Conservation (phyloP, 2,113 vertebrate species). For the Syngnathoides biaculeatus region DNA sequence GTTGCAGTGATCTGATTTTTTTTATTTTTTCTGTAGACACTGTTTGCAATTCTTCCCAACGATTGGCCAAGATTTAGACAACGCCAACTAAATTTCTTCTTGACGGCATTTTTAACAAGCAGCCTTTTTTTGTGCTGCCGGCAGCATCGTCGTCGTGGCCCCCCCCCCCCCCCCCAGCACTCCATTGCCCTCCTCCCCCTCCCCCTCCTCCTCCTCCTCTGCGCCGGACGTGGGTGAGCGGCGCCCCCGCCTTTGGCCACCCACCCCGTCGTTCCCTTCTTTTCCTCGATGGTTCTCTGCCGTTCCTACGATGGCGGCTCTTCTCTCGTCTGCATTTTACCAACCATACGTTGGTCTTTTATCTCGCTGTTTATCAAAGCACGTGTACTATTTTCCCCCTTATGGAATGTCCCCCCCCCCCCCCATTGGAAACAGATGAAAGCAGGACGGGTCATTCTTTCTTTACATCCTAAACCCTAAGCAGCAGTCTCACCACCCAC, state of each 20-base stretch:
- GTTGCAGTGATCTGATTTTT: too few species aligned
- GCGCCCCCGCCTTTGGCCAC: constrained; percentile 47
- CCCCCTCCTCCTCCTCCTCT: constrained; percentile 63
- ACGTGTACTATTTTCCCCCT: constrained; percentile 3
- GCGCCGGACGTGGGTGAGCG: constrained; percentile 57
- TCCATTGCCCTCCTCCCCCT: constrained; percentile 60
- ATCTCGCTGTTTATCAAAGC: constrained; percentile 10
- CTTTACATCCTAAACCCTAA: constrained; percentile 62
- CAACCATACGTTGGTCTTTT: constrained; percentile 14
- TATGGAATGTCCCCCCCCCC: too few species aligned
- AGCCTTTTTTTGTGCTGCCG: constrained; percentile 28
- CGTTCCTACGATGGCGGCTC: constrained; percentile 5
- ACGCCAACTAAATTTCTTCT: too few species aligned
- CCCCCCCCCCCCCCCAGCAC: constrained; percentile 50
- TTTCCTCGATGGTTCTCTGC: constrained; percentile 25
- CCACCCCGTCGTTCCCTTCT: constrained; percentile 58
- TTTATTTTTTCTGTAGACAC: too few species aligned
- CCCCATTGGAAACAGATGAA: constrained; percentile 66
- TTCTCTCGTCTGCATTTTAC: constrained; percentile 22
- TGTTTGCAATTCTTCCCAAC: too few species aligned
- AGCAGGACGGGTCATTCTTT: constrained; percentile 62
- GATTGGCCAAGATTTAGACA: too few species aligned
- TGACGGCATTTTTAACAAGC: too few species aligned
- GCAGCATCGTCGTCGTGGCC: too few species aligned
- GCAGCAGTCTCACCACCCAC: constrained; percentile 68